phyloP scores from a whole-genome alignment of 1,140 invertebrate genomes.

The Hyles vespertilio region DNA sequence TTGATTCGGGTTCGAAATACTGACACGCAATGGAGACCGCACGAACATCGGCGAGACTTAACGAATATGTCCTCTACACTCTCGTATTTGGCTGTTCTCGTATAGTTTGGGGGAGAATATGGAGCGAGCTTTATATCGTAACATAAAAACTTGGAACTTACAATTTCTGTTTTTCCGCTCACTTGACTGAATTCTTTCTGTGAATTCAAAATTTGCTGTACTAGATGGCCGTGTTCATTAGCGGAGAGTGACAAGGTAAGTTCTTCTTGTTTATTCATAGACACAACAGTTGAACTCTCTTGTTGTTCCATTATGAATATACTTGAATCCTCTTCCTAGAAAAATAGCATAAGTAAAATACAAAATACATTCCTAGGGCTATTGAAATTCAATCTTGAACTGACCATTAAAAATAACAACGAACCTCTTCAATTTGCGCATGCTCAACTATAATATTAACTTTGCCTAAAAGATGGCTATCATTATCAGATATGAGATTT shows the following conservation, averaged over 20 bases:
- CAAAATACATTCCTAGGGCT: no score
- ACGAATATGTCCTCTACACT: no score
- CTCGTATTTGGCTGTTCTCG: no score
- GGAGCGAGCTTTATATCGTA: neutral
- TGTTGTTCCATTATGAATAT: constrained; percentile 74
- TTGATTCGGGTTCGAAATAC: no score
- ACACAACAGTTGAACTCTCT: constrained; percentile 3
- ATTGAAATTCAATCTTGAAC: no score
- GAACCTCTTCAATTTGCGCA: constrained; percentile 72
- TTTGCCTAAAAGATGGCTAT: constrained; percentile 76
- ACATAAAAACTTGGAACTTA: constrained; percentile 38
- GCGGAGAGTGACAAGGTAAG: constrained; percentile 15
- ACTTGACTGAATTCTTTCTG: constrained; percentile 78
- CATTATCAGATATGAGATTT: constrained; percentile 73
- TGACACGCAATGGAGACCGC: no score
- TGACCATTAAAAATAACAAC: neutral
- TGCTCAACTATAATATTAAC: constrained; percentile 84
- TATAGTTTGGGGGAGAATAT: no score
- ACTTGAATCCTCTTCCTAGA: constrained; percentile 77
- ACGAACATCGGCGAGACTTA: no score
- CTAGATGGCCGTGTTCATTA: constrained; percentile 83
- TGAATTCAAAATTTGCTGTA: constrained; percentile 88
- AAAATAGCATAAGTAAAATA: constrained; percentile 14
- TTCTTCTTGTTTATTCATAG: constrained; percentile 24
- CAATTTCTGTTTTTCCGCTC: constrained; percentile 72